phyloP scores from a whole-genome alignment of 53 echinoderm and acorn worm genomes.

The Henricia sp. region DNA sequence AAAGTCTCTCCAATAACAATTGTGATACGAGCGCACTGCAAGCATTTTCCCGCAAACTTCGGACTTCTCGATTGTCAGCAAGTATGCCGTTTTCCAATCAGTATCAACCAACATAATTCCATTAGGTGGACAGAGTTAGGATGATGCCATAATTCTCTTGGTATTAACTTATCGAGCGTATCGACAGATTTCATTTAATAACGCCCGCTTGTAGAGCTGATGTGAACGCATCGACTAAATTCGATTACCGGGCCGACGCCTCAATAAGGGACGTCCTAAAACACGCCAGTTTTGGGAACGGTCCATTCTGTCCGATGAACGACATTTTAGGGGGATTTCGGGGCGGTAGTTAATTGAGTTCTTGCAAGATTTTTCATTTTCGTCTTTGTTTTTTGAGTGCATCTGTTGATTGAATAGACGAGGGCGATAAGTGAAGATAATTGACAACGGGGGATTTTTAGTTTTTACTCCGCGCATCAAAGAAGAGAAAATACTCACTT shows the following conservation, averaged over 20 bases:
- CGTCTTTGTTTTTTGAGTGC: background rate
- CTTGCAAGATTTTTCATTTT: background rate
- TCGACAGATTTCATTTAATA: constrained; percentile 52
- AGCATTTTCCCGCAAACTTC: background rate
- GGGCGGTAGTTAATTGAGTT: no score
- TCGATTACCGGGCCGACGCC: no score
- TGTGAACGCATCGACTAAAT: no score
- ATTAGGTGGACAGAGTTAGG: background rate
- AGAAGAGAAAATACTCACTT: no score
- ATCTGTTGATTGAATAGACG: background rate
- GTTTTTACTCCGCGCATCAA: no score
- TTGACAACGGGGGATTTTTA: no score
- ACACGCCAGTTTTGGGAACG: background rate
- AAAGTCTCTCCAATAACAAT: background rate
- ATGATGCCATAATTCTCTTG: constrained; percentile 28
- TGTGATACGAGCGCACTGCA: background rate
- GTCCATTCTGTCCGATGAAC: no score
- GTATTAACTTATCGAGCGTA: constrained; percentile 45
- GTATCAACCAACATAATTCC: constrained; percentile 13
- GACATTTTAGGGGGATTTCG: no score
- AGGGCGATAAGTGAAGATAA: background rate
- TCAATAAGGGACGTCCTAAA: background rate
- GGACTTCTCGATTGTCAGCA: background rate
- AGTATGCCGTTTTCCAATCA: background rate
- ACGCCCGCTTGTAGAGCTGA: no score